phyloP scores from a whole-genome alignment of 2,797 vertebrate genomes.

The Menidia menidia region DNA sequence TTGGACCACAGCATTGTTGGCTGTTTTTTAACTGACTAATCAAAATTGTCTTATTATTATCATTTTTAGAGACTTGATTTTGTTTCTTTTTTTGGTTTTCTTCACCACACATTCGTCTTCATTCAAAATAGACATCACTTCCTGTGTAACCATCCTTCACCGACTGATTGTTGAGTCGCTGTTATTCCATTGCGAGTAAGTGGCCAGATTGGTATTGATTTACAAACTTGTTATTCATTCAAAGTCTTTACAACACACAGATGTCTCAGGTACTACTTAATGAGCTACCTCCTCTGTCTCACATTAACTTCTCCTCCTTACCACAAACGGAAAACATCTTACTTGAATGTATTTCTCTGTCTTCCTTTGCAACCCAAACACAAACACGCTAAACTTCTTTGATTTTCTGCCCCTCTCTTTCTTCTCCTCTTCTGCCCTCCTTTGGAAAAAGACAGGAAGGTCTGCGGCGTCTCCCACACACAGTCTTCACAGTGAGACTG shows the following conservation, averaged over 20 bases:
- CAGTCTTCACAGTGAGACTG: slow-evolving; percentile 6
- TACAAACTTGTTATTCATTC: slow-evolving; percentile 17
- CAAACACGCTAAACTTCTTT: slow-evolving; percentile 34
- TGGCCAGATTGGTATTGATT: slow-evolving; percentile 21
- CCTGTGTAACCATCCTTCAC: slow-evolving; percentile 3
- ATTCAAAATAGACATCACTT: background rate
- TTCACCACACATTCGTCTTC: background rate
- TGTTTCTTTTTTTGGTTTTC: background rate
- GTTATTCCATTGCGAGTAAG: slow-evolving; percentile 26
- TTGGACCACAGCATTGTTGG: too few relatives aligned
- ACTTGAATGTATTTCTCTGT: slow-evolving; percentile 1
- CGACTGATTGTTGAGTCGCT: slow-evolving; percentile 41
- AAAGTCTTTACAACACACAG: slow-evolving; percentile 25
- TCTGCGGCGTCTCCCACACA: slow-evolving; percentile 24
- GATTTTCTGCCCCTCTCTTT: slow-evolving; percentile 51
- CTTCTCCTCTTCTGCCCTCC: slow-evolving; percentile 87
- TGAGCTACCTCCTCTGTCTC: slow-evolving; percentile 23
- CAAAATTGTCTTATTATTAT: too few relatives aligned
- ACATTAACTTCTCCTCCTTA: slow-evolving; percentile 36
- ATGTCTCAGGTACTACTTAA: slow-evolving; percentile 11
- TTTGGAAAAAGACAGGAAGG: slow-evolving; percentile 77
- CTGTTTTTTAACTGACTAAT: too few relatives aligned
- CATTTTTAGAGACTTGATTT: too few relatives aligned
- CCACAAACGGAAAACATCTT: slow-evolving; percentile 17
- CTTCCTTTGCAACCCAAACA: slow-evolving; percentile 8